Evolutionary conservation across 2,888 invertebrate species (phyloP).

Genomic region (Galeopsomyia nigrocyanea): DNA sequence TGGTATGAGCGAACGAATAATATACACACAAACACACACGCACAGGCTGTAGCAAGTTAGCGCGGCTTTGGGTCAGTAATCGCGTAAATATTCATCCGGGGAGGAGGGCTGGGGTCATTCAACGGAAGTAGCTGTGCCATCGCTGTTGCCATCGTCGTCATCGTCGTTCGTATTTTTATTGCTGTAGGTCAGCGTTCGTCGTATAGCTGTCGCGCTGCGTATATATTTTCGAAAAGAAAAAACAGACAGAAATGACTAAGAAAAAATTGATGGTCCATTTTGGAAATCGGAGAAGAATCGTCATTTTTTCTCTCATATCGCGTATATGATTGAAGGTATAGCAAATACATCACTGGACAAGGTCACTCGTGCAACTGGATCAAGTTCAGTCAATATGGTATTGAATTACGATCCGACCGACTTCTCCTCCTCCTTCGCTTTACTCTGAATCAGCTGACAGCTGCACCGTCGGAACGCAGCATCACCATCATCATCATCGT

Average conservation of each 20-base stretch:
- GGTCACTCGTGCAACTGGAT: constrained; percentile 64
- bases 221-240: neutral
- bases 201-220: too few relatives aligned
- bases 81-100: constrained; percentile 61
- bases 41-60: too few relatives aligned
- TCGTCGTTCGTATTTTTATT: constrained; percentile 52
- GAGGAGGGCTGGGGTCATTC: constrained; percentile 57
- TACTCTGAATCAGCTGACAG: too few relatives aligned
- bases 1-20: too few relatives aligned
- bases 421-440: neutral
- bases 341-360: constrained; percentile 51
- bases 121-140: constrained; percentile 58
- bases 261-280: too few relatives aligned
- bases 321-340: neutral
- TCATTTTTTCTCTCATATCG: neutral
- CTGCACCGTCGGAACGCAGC: neutral
- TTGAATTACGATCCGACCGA: constrained; percentile 58
- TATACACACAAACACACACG: too few relatives aligned
- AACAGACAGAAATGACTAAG: neutral
- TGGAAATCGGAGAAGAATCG: too few relatives aligned
- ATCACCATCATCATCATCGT: neutral
- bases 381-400: constrained; percentile 62
- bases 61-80: constrained; percentile 44
- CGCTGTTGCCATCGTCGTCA: too few relatives aligned
- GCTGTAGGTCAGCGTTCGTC: constrained; percentile 63